Evolutionary conservation across 1,140 invertebrate species (phyloP).

Genomic region (Magallana gigas): DNA sequence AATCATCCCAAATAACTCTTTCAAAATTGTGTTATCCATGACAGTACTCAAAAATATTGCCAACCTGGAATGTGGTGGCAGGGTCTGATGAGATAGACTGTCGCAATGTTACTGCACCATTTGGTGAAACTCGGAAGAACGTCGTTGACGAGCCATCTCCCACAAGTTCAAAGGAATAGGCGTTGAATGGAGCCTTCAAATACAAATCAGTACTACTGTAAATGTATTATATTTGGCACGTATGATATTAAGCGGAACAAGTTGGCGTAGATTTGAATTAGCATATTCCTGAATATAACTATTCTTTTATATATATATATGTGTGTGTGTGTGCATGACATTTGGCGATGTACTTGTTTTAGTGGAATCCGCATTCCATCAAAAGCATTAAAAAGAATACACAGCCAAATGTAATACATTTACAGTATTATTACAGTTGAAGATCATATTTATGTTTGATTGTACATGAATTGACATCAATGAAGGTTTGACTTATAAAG

Average conservation of each 20-base stretch:
- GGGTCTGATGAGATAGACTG: slow-evolving; percentile 52
- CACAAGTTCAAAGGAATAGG: slow-evolving; percentile 57
- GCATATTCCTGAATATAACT: no score
- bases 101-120: slow-evolving; percentile 54
- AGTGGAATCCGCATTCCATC: no score
- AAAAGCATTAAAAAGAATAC: no score
- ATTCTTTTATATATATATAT: no score
- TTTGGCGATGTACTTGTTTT: no score
- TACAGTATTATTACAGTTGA: neutral
- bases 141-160: slow-evolving; percentile 67
- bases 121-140: slow-evolving; percentile 89
- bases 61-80: slow-evolving; percentile 59
- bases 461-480: no score
- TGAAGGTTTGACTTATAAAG: neutral
- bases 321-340: no score
- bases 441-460: neutral
- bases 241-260: no score
- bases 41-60: slow-evolving; percentile 1
- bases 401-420: no score
- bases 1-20: no score
- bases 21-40: neutral
- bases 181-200: slow-evolving; percentile 66
- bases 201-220: neutral
- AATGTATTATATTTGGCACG: neutral
- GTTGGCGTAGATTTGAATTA: no score